These are phyloP conservation scores for Drosophila longiperda DNA, from an alignment of 2,888 invertebrate genomes.

Conservation along the genomic window DNA sequence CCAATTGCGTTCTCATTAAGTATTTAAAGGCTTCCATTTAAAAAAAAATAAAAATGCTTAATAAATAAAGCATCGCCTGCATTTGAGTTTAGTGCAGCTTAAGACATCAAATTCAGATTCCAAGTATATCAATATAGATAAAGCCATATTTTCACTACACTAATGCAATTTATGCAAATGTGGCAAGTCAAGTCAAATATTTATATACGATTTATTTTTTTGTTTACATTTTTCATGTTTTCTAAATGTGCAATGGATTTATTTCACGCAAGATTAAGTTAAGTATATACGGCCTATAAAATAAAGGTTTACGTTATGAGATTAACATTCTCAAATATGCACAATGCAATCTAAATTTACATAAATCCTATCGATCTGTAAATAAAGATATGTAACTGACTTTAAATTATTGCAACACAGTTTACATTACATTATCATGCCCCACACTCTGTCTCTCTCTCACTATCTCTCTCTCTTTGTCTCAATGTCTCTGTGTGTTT, in stretches of 20 bases:
- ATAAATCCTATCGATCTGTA: conserved; percentile 29
- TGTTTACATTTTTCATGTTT: not conserved
- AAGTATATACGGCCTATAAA: not conserved
- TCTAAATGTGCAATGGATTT: not conserved
- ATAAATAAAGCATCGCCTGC: not conserved
- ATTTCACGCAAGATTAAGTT: not conserved
- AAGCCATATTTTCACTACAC: not conserved
- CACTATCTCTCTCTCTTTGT: not conserved
- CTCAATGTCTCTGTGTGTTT: not conserved
- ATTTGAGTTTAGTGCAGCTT: not conserved
- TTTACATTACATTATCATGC: not conserved
- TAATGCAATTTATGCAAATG: not conserved
- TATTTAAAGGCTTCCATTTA: not conserved
- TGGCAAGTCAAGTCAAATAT: not conserved
- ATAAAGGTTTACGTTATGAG: not conserved
- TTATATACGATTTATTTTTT: not conserved
- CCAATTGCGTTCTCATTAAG: too few relatives aligned
- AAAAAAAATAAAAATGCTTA: not conserved
- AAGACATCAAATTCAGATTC: not conserved
- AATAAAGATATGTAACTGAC: conserved; percentile 20
- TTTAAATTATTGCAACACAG: not conserved
- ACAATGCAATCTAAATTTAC: conserved; percentile 7
- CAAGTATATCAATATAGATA: not conserved
- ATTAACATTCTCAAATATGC: conserved; percentile 20
- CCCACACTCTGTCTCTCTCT: not conserved